phyloP scores from a whole-genome alignment of 2,888 invertebrate genomes.

The Elmis aenea region DNA sequence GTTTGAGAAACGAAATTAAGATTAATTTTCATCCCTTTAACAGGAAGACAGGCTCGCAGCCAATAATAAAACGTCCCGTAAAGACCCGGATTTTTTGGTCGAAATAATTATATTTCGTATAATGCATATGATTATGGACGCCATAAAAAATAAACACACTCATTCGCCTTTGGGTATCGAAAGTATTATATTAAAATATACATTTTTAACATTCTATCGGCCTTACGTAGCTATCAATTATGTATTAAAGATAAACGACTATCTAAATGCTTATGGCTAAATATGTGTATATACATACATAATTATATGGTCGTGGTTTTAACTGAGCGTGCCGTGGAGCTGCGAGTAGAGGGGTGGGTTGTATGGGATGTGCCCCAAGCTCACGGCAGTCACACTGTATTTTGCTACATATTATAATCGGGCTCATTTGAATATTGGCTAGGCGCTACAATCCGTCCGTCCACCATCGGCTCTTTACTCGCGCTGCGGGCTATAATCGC shows the following conservation, averaged over 20 bases:
- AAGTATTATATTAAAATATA: constrained; percentile 40
- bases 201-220: constrained; percentile 48
- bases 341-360: constrained; percentile 28
- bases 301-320: constrained; percentile 47
- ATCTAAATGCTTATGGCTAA: constrained; percentile 48
- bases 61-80: no score
- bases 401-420: constrained; percentile 41
- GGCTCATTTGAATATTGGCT: constrained; percentile 41
- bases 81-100: no score
- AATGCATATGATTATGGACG: constrained; percentile 21
- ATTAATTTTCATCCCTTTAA: no score
- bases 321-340: constrained; percentile 39
- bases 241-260: constrained; percentile 49
- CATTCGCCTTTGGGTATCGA: constrained; percentile 10
- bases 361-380: constrained; percentile 33
- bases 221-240: constrained; percentile 47
- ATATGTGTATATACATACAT: constrained; percentile 49
- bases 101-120: constrained; percentile 12
- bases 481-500: constrained; percentile 23
- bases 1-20: no score
- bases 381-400: constrained; percentile 40
- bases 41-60: no score
- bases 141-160: constrained; percentile 19
- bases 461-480: constrained; percentile 31
- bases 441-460: no score